These are phyloP conservation scores for Sebastes matsubarae DNA, from an alignment of 2,797 vertebrate species.

Conservation along the genomic window DNA sequence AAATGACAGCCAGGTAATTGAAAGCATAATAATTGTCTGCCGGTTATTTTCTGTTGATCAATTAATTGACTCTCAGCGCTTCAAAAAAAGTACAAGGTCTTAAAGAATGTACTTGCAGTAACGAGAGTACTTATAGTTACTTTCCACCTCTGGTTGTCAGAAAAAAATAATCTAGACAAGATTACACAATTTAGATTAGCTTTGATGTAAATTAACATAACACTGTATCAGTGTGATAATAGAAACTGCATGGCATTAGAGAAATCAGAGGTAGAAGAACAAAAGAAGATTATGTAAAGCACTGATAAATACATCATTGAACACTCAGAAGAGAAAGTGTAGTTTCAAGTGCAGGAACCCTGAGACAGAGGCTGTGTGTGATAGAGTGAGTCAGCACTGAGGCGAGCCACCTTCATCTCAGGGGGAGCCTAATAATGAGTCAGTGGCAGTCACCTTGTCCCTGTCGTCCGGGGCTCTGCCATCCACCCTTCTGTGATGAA, in stretches of 20 bases:
- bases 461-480: constrained; percentile 1
- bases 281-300: constrained; percentile 46
- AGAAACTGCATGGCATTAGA: constrained; percentile 60
- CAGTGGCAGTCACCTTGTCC: constrained; percentile 53
- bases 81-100: neutral
- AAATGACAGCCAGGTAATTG: neutral
- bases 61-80: neutral
- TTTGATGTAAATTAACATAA: constrained; percentile 56
- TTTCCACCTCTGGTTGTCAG: constrained; percentile 45
- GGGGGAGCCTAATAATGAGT: constrained; percentile 40
- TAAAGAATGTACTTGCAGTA: neutral
- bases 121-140: constrained; percentile 5
- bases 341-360: constrained; percentile 41
- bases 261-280: constrained; percentile 52
- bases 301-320: constrained; percentile 50
- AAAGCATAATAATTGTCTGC: neutral
- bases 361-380: constrained; percentile 30
- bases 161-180: neutral
- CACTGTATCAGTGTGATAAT: constrained; percentile 75
- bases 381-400: constrained; percentile 63
- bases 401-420: constrained; percentile 45
- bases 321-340: constrained; percentile 18
- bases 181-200: constrained; percentile 40
- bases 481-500: constrained; percentile 39
- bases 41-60: neutral